Conservation (phyloP, 2,113 vertebrate genomes). For the Psephotus haematonotus region DNA sequence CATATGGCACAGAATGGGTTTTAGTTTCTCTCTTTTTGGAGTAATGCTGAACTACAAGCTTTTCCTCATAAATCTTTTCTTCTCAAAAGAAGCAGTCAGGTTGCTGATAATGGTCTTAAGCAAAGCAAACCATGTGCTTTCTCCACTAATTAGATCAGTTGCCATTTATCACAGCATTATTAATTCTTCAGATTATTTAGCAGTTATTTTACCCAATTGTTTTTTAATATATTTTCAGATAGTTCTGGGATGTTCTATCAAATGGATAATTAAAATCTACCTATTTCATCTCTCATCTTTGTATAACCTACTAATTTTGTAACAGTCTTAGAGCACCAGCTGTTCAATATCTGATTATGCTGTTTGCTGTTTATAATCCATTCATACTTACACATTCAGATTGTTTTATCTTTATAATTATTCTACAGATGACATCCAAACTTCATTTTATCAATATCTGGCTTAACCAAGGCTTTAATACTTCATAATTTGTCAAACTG, state of each 20-base stretch:
- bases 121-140: background rate
- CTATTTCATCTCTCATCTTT: background rate
- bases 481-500: background rate
- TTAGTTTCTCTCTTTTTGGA: background rate
- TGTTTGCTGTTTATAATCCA: background rate
- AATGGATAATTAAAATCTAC: background rate
- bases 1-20: background rate
- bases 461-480: background rate
- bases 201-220: background rate
- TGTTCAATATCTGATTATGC: background rate
- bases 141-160: background rate
- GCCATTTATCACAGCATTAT: background rate
- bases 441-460: background rate
- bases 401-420: background rate
- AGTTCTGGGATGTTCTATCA: background rate
- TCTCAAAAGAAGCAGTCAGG: background rate
- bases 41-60: background rate
- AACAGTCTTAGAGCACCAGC: background rate
- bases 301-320: background rate
- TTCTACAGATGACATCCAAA: background rate
- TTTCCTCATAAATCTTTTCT: background rate
- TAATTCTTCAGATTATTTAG: background rate
- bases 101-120: background rate
- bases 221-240: background rate
- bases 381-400: background rate